Conservation (phyloP, 2,113 vertebrate species). For the Tamias sibiricus region DNA sequence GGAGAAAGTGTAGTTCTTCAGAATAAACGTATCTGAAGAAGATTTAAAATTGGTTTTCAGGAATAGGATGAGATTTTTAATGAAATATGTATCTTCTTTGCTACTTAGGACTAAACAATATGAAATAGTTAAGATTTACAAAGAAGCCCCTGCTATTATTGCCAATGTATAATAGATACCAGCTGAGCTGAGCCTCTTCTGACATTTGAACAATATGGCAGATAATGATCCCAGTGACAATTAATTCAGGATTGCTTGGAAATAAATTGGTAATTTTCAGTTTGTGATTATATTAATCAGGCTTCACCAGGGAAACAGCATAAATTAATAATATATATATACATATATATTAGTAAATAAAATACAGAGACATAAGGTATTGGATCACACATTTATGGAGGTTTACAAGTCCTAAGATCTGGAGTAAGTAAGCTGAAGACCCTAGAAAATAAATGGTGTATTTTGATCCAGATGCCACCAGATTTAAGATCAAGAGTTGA, state of each 20-base stretch:
- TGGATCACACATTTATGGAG: not conserved
- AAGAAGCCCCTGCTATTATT: not conserved
- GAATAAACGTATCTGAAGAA: not conserved
- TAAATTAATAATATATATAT: not conserved
- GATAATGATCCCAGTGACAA: not conserved
- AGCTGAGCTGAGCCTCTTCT: not conserved
- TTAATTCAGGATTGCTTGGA: not conserved
- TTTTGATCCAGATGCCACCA: not conserved
- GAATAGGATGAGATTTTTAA: not conserved
- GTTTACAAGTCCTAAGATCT: not conserved
- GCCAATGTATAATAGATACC: not conserved
- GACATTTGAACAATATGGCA: conserved; percentile 13
- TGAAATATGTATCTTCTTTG: not conserved
- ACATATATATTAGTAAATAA: not conserved
- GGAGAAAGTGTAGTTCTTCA: conserved; percentile 36
- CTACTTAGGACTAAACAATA: not conserved
- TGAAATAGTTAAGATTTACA: not conserved
- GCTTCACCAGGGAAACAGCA: not conserved
- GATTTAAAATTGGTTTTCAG: not conserved
- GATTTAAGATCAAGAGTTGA: not conserved
- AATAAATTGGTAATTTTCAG: conserved; percentile 22
- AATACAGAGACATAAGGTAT: not conserved
- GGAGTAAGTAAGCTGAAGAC: not conserved
- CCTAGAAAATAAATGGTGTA: not conserved
- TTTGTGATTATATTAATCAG: not conserved